Evolutionary conservation across 2,113 vertebrate species (phyloP).

Genomic region (Amphiprion percula): DNA sequence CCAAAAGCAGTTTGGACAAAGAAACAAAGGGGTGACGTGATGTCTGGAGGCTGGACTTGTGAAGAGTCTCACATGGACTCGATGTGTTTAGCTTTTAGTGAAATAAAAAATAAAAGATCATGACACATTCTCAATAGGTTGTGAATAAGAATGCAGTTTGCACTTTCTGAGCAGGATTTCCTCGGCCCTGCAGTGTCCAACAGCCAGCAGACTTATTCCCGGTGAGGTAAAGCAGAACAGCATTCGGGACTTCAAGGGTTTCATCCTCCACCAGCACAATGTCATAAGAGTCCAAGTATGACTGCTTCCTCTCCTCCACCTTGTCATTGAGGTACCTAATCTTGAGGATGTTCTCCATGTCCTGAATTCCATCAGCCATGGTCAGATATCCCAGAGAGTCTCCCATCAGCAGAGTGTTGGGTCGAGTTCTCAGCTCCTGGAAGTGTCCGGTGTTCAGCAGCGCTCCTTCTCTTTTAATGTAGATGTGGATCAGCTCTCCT

Average conservation of each 20-base stretch:
- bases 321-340: constrained; percentile 97
- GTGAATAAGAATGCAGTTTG: not conserved
- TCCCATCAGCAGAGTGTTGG: constrained; percentile 92
- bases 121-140: constrained; percentile 1
- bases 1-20: constrained; percentile 5
- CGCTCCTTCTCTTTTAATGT: constrained; percentile 91
- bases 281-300: constrained; percentile 90
- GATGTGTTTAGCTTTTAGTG: not conserved
- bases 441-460: constrained; percentile 88
- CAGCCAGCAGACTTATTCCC: constrained; percentile 51
- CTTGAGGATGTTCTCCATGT: constrained; percentile 91
- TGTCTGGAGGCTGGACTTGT: not conserved
- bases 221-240: constrained; percentile 87
- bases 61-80: not conserved
- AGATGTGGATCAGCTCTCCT: constrained; percentile 93
- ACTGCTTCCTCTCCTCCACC: constrained; percentile 89
- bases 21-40: not conserved
- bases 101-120: constrained; percentile 6
- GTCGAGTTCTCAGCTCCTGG: constrained; percentile 85
- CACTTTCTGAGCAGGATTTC: not conserved
- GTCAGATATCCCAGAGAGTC: constrained; percentile 96
- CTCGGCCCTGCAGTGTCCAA: not conserved
- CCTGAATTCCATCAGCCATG: constrained; percentile 93
- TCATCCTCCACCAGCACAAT: constrained; percentile 92
- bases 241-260: constrained; percentile 91